Conservation (phyloP, 2,113 vertebrate genomes). For the Oryzias celebensis region DNA sequence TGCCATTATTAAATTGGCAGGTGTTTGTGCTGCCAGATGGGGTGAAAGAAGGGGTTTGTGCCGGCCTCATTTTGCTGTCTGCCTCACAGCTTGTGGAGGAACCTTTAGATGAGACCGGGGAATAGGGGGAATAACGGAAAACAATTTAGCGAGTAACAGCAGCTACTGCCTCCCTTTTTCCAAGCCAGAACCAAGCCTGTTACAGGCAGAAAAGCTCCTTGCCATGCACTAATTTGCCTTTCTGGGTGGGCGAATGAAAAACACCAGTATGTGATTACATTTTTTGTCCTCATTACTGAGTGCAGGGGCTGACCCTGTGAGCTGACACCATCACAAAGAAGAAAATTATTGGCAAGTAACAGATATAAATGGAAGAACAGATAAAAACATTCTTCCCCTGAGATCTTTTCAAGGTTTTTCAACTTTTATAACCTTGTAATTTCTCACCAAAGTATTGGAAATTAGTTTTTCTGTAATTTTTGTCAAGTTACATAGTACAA, state of each 20-base stretch:
- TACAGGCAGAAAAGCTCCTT: constrained; percentile 19
- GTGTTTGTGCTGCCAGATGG: constrained; percentile 48
- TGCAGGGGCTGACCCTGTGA: constrained; percentile 40
- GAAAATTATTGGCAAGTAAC: constrained; percentile 11
- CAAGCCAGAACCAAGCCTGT: constrained; percentile 20
- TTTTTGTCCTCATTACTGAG: constrained; percentile 39
- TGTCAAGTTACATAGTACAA: too few relatives aligned
- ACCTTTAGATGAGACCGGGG: constrained; percentile 49
- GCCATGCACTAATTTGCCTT: constrained; percentile 18
- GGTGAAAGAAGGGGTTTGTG: constrained; percentile 26
- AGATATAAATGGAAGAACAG: neutral
- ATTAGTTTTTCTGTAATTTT: neutral
- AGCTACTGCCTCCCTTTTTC: constrained; percentile 14
- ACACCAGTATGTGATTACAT: constrained; percentile 23
- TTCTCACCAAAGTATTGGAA: too few relatives aligned
- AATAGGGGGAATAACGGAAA: constrained; percentile 54
- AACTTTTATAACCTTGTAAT: too few relatives aligned
- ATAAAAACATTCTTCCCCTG: too few relatives aligned
- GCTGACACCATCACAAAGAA: constrained; percentile 18
- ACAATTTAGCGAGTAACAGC: constrained; percentile 35
- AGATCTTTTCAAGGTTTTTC: too few relatives aligned
- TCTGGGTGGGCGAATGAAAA: constrained; percentile 20
- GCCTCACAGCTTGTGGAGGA: constrained; percentile 50
- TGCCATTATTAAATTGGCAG: constrained; percentile 40
- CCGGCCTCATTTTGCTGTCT: constrained; percentile 49